Evolutionary conservation across 2,797 vertebrate genomes (phyloP).

Genomic region (Sebastes steindachneri): DNA sequence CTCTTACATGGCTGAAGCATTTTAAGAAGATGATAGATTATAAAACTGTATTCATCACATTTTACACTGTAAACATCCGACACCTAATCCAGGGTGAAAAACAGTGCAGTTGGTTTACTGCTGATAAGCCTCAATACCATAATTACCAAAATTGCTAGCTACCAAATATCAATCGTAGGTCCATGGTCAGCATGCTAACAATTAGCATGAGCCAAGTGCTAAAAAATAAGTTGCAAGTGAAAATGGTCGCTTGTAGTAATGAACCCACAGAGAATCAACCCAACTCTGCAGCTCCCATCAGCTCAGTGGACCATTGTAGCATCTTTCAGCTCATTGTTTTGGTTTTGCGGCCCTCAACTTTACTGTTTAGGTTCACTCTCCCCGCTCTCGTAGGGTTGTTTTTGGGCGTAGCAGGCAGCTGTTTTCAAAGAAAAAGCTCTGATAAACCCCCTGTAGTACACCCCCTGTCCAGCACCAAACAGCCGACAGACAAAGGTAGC

Average conservation of each 20-base stretch:
- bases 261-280: too few relatives aligned
- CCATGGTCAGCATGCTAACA: neutral
- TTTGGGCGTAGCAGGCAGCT: neutral
- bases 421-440: neutral
- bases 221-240: neutral
- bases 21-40: too few relatives aligned
- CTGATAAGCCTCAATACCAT: neutral
- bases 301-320: neutral
- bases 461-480: neutral
- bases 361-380: neutral
- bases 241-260: neutral
- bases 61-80: neutral
- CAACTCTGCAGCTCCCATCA: neutral
- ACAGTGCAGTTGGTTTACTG: neutral
- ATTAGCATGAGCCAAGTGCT: neutral
- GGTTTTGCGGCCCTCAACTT: neutral
- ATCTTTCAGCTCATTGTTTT: neutral
- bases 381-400: neutral
- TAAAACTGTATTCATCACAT: neutral
- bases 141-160: neutral
- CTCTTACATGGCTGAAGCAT: neutral
- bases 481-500: neutral
- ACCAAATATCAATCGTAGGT: neutral
- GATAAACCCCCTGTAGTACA: neutral
- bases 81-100: neutral